Evolutionary conservation across 2,797 vertebrate species (phyloP), one percentile per base, ranked within the genome.

Genomic region (Stomatorhinus walkeri): DNA sequence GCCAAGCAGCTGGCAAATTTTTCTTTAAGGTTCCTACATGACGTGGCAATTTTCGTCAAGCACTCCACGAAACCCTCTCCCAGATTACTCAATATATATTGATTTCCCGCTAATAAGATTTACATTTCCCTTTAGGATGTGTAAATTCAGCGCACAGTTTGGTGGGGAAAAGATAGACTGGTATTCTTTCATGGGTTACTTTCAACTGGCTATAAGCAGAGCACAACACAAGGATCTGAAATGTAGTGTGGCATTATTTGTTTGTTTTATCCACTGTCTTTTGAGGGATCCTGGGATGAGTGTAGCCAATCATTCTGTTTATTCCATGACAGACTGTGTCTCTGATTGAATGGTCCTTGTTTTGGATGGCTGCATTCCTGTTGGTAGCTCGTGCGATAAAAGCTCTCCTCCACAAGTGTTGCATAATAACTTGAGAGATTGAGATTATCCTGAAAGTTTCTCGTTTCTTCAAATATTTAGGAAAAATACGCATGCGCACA

Each of bases 1-100:
- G 52, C 85, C 54, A 43, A 83, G 43, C 54, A 86, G 85, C 87
- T 83, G 85, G 85, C 22, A 54, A 46, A 49, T 87, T 28, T 87
- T 28, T 87, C 68, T 81, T 40, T 81, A 59, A 46, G 1, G 14
- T 83, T 89, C 54, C 43, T 19, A 16, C 56, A 24, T 83, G 48
- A 43, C 36, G 49, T 49, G 49, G 54, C 61, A 79, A 54, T 51
- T 79, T 28, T 76, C 9, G 3, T 86, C 52, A 48, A 56, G 68
- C 56, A 46, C 36, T 89, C 3, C 52, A 72, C 6, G 16, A 54
- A 81, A 7, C 46, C 68, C 49, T 59, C 64, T 51, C 32, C 19
- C n/a, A 76, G 24, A 40, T 68, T n/a, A 24, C 32, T 54, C 85
- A 46, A 87, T 87, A 79, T 51, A 9, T 40, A 76, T 87, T 48